Evolutionary conservation across 2,888 invertebrate species (phyloP).

Genomic region (Lithosia quadra): DNA sequence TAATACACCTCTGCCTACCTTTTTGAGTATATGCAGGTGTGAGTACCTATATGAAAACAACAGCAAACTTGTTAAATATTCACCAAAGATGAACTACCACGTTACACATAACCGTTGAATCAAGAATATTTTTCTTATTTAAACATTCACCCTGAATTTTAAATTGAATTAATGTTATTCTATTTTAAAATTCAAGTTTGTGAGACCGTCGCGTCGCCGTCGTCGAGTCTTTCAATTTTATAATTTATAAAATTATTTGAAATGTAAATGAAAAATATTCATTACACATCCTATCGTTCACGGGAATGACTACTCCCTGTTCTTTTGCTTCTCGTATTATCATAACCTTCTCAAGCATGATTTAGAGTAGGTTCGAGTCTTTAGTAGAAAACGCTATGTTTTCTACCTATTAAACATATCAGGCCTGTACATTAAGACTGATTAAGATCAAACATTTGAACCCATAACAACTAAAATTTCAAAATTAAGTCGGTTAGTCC

Average conservation of each 20-base stretch:
- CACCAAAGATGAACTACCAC: background rate
- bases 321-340: constrained; percentile 53
- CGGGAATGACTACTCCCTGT: constrained; percentile 26
- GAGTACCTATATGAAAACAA: constrained; percentile 4
- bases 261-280: constrained; percentile 37
- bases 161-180: constrained; percentile 42
- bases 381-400: constrained; percentile 8
- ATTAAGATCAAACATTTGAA: background rate
- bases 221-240: constrained; percentile 39
- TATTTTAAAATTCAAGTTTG: constrained; percentile 40
- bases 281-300: constrained; percentile 21
- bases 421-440: background rate
- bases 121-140: constrained; percentile 23
- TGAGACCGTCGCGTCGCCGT: constrained; percentile 36
- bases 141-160: constrained; percentile 29
- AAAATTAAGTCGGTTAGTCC: constrained; percentile 26
- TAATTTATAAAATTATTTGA: constrained; percentile 35
- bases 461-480: constrained; percentile 6
- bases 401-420: background rate
- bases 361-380: constrained; percentile 20
- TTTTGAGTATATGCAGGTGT: background rate
- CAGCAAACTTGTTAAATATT: background rate
- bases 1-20: background rate
- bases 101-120: background rate
- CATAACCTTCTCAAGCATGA: constrained; percentile 39